Base-by-base conservation (phyloP, 2,797 vertebrate species). In the Sylvilagus floridanus region DNA sequence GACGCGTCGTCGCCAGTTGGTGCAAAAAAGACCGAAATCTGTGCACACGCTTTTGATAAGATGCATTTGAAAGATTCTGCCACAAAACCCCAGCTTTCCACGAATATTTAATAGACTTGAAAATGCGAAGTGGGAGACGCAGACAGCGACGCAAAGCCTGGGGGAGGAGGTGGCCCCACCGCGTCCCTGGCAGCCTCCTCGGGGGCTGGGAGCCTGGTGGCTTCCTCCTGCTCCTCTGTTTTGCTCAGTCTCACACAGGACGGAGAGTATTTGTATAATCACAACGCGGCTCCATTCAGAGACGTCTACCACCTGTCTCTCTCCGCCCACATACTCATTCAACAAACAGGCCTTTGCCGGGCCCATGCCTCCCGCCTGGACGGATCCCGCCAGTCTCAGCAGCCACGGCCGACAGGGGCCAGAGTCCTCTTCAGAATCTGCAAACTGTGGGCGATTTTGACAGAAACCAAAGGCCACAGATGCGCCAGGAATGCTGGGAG, bases 21-120 rank as follows among this genome's bases (percentile, higher is more conserved):
- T 42, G 42, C 42, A 42, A 42, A 42, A 42, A 42, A 42, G 42
- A 42, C 42, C 8, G 42, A 42, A 42, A 42, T 42, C 42, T 1
- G 42, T 42, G 42, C 42, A 42, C 42, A 42, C 42, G 42, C 42
- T 42, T 42, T 1, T 42, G 42, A 42, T 42, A 8, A 42, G 42
- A 42, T 81, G 26, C 21, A 5, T 84, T 84, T 76, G 52, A 75
- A 92, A 62, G 42, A 65, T 87, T 87, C 50, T 42, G 5, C 42
- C 17, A 42, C 24, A 91, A 88, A 88, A 75, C 60, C 35, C 81
- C 69, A 35, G n/a, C 66, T 75, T 92, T 42, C n/a, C 21, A 84
- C 50, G 85, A 71, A 90, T 93, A 79, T 84, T 95, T 93, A 90
- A 90, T 81, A 17, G 83, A 42, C 60, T 60, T 19, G 52, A 87